Conservation (phyloP, 2,888 invertebrate species). For the Arctia plantaginis region DNA sequence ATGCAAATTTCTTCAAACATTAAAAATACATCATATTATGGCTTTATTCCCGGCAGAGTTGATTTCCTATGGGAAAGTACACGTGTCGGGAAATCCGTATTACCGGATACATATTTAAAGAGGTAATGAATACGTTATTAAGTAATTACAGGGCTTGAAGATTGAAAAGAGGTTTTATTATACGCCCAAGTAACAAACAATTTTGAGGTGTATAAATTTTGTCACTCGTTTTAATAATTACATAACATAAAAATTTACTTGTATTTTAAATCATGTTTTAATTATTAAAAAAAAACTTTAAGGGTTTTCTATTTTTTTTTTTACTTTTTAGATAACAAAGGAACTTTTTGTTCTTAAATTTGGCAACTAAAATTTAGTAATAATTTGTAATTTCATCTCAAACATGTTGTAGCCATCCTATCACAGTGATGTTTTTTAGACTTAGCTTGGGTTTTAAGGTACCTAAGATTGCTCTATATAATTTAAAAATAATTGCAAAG, state of each 20-base stretch:
- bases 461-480: neutral
- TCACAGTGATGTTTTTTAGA: too few species aligned
- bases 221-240: neutral
- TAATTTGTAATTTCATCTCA: neutral
- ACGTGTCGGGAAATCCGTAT: conserved; percentile 48
- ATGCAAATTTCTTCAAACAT: conserved; percentile 52
- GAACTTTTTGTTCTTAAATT: too few species aligned
- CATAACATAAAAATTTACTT: neutral
- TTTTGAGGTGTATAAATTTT: neutral
- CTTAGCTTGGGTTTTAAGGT: too few species aligned
- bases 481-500: neutral
- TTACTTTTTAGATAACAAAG: too few species aligned
- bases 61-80: conserved; percentile 50
- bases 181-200: neutral
- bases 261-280: neutral
- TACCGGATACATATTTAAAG: conserved; percentile 43
- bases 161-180: neutral
- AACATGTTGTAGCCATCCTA: neutral
- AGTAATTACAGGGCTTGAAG: conserved; percentile 42
- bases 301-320: too few species aligned
- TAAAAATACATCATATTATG: conserved; percentile 49
- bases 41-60: conserved; percentile 36
- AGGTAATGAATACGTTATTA: conserved; percentile 47
- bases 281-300: neutral
- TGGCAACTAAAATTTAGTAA: too few species aligned